Evolutionary conservation across 2,113 vertebrate genomes (phyloP).

Genomic region (Reinhardtius hippoglossoides): DNA sequence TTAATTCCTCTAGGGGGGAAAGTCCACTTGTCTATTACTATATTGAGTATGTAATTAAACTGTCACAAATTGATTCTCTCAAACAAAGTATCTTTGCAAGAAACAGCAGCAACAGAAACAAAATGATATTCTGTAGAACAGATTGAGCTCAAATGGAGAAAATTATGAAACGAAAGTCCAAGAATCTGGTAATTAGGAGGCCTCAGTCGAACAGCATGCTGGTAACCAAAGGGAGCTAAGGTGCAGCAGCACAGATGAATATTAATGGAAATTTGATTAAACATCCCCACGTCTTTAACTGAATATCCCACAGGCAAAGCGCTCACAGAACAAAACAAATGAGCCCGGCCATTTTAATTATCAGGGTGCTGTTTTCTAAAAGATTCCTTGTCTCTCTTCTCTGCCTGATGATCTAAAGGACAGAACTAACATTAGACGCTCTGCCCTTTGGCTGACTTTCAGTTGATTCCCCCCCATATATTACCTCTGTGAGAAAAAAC

Average conservation of each 20-base stretch:
- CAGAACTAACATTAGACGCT: conserved; percentile 29
- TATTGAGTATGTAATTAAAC: conserved; percentile 47
- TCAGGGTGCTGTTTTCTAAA: conserved; percentile 53
- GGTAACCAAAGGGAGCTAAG: conserved; percentile 59
- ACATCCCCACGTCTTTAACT: conserved; percentile 54
- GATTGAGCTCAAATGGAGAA: conserved; percentile 34
- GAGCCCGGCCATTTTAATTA: conserved; percentile 66
- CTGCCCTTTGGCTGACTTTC: conserved; percentile 31
- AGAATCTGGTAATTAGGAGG: conserved; percentile 50
- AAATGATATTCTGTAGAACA: conserved; percentile 37
- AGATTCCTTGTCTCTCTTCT: conserved; percentile 31
- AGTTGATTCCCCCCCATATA: neutral
- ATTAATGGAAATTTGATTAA: conserved; percentile 70
- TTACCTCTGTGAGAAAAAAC: neutral
- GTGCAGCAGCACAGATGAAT: conserved; percentile 61
- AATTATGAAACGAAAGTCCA: conserved; percentile 28
- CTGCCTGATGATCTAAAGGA: conserved; percentile 49
- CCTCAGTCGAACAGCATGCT: conserved; percentile 50
- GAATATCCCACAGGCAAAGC: conserved; percentile 64
- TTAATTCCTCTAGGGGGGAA: conserved; percentile 4
- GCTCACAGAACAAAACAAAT: conserved; percentile 71
- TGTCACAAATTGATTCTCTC: conserved; percentile 18
- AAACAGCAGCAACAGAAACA: conserved; percentile 25
- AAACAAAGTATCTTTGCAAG: conserved; percentile 3
- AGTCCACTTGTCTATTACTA: conserved; percentile 32